Conservation (phyloP, 2,888 invertebrate genomes). For the Dynastes grantii region DNA sequence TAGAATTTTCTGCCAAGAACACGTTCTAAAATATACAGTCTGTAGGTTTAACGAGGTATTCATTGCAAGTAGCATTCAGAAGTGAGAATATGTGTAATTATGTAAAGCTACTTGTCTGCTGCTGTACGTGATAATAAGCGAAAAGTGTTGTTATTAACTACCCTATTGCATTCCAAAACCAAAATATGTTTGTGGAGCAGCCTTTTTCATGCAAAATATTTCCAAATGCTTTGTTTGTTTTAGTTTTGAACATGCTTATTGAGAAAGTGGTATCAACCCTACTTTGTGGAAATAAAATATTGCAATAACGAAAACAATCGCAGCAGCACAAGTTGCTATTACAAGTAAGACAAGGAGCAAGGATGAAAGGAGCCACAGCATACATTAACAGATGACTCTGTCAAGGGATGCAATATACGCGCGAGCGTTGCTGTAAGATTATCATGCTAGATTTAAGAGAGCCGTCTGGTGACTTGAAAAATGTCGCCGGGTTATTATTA, state of each 20-base stretch:
- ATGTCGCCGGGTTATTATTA: slow-evolving; percentile 66
- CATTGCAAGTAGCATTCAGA: not conserved
- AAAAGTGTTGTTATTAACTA: not conserved
- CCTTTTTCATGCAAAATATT: too few species aligned
- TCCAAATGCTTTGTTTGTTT: too few species aligned
- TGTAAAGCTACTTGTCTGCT: not conserved
- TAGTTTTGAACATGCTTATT: too few species aligned
- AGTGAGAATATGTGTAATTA: slow-evolving; percentile 37
- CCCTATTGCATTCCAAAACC: not conserved
- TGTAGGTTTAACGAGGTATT: slow-evolving; percentile 26
- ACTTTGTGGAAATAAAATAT: not conserved
- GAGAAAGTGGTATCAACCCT: not conserved
- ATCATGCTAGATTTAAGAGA: slow-evolving; percentile 66
- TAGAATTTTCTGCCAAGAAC: slow-evolving; percentile 1
- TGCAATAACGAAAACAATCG: not conserved
- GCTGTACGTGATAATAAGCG: not conserved
- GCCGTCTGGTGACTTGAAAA: slow-evolving; percentile 65
- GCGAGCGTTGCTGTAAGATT: slow-evolving; percentile 64
- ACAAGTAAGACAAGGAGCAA: not conserved
- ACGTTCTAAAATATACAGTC: slow-evolving; percentile 7
- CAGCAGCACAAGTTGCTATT: too few species aligned
- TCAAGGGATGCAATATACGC: slow-evolving; percentile 61
- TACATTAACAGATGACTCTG: slow-evolving; percentile 65
- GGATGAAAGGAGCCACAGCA: slow-evolving; percentile 41
- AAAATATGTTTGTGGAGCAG: not conserved